Base-by-base conservation (phyloP, 2,113 vertebrate species). In the Morone chrysops region DNA sequence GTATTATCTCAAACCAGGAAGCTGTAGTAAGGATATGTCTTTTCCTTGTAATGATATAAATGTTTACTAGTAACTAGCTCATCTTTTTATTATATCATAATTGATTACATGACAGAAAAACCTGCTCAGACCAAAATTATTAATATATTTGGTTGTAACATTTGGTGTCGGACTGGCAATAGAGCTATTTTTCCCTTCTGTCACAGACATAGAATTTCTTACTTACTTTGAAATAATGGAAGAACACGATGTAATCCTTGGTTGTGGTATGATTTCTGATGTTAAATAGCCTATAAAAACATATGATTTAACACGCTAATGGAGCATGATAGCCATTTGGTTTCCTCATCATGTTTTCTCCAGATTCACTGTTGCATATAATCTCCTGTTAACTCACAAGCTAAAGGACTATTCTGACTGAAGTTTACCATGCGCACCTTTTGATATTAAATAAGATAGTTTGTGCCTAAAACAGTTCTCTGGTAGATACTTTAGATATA, bases 221-320 rank as follows among this genome's bases (percentile, higher is more conserved):
- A 77, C 31, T 76, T 38, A 73, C 61, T n/a, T 73, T 16, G 45
- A 65, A 75, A 75, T 81, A 63, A 71, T 8, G 60, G 70, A 74
- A 68, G 16, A 78, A 75, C 31, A 25, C 22, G 9, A 36, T 69
- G 54, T 71, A 53, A 20, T 71, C 43, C 41, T 2, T 38, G 78
- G 54, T 9, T 72, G 51, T 65, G 56, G 77, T 74, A 47, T 70
- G 66, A 54, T 67, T 78, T 53, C 76, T 65, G 80, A 83, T 71
- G 25, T 78, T 85, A 66, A 85, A 70, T 56, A 62, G 43, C 36
- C 51, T 14, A 62, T 85, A 78, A 81, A 85, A 85, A 78, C 60
- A 78, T 31, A 78, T 69, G 51, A 70, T 62, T 88, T 73, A 84
- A 78, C 68, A 61, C 0, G 0, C 41, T 78, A 87, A 81, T 14